These are phyloP conservation scores for Mycalesis mineus DNA, from an alignment of 2,888 invertebrate genomes.

Conservation along the genomic window DNA sequence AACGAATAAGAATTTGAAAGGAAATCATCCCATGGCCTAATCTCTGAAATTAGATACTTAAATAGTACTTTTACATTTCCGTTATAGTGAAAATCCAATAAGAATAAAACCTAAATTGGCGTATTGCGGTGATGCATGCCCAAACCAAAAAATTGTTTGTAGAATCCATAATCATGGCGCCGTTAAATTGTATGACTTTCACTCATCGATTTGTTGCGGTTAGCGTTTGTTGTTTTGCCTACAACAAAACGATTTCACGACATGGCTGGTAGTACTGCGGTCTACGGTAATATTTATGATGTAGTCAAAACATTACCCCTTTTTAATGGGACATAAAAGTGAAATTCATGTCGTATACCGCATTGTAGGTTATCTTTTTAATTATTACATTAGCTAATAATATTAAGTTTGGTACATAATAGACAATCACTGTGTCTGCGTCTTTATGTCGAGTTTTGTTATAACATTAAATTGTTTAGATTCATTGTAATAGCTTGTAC, in stretches of 20 bases:
- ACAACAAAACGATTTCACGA: constrained; percentile 3
- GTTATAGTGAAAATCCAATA: background rate
- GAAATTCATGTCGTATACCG: background rate
- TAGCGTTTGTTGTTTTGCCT: constrained; percentile 6
- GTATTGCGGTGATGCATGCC: constrained; percentile 8
- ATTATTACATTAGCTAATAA: no score
- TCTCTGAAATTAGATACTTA: background rate
- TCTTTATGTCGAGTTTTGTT: no score
- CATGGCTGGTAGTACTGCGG: background rate
- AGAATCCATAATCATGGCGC: constrained; percentile 19
- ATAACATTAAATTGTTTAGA: no score
- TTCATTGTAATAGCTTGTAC: no score
- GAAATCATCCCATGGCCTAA: background rate
- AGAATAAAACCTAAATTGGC: background rate
- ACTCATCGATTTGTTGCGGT: constrained; percentile 16
- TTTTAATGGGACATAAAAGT: background rate
- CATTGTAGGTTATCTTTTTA: no score
- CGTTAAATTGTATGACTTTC: constrained; percentile 23
- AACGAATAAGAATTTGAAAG: no score
- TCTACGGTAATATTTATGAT: background rate
- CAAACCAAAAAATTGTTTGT: constrained; percentile 19
- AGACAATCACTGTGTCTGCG: no score
- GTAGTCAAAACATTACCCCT: background rate
- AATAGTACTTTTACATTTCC: background rate
- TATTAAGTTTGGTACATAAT: no score